These are phyloP conservation scores for Anastatus disparis DNA, from an alignment of 1,140 invertebrate species.

Conservation along the genomic window DNA sequence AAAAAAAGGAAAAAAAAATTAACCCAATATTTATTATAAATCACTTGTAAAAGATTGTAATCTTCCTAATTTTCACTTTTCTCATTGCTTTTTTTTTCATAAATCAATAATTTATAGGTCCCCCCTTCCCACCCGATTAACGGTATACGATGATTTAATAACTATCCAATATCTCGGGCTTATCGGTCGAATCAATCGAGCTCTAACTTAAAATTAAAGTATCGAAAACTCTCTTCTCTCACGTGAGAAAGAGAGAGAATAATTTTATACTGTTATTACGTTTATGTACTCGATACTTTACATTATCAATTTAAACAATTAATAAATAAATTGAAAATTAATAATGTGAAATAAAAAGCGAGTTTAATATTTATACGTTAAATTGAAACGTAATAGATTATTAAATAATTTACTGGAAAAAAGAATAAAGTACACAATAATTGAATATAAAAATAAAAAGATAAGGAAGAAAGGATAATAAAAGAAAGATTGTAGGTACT, in stretches of 20 bases:
- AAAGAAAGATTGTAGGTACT: not conserved
- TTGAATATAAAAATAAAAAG: not conserved
- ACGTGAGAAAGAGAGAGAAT: not conserved
- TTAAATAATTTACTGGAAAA: too few relatives aligned
- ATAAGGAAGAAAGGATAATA: not conserved
- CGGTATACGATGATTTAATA: slow-evolving; percentile 21
- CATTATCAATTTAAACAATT: too few relatives aligned
- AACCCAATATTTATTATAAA: not conserved
- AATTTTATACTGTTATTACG: too few relatives aligned
- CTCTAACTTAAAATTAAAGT: not conserved
- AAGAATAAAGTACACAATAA: too few relatives aligned
- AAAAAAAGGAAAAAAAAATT: too few relatives aligned
- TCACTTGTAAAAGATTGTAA: not conserved
- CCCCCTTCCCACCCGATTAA: too few relatives aligned
- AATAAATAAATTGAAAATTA: too few relatives aligned
- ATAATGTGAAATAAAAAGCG: too few relatives aligned
- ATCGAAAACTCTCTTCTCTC: not conserved
- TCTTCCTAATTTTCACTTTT: slow-evolving; percentile 1
- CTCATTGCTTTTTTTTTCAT: not conserved
- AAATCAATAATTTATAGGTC: slow-evolving; percentile 6
- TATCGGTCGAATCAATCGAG: slow-evolving; percentile 10
- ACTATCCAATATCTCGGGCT: not conserved
- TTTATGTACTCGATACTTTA: too few relatives aligned
- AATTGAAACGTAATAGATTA: too few relatives aligned
- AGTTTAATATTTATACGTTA: too few relatives aligned